Evolutionary conservation across 2,888 invertebrate genomes (phyloP).

Genomic region (Allophyes oxyacanthae): DNA sequence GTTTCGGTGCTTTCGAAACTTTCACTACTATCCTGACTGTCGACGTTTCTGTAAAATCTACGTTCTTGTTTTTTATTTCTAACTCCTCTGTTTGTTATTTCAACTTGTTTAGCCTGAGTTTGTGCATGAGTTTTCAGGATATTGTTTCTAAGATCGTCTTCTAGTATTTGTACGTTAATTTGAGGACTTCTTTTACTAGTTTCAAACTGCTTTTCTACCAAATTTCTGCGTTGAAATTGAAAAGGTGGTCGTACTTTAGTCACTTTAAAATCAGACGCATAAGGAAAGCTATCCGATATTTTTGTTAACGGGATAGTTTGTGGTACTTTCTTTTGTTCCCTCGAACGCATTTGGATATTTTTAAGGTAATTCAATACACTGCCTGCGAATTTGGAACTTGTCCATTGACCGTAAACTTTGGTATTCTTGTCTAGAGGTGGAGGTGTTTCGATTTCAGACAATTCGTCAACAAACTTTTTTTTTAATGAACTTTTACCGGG

Average conservation of each 20-base stretch:
- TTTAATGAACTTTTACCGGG: conserved; percentile 15
- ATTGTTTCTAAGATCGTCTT: conserved; percentile 70
- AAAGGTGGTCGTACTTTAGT: conserved; percentile 68
- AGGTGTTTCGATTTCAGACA: conserved; percentile 72
- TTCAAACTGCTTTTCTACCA: conserved; percentile 64
- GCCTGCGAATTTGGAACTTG: conserved; percentile 78
- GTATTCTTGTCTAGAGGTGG: conserved; percentile 67
- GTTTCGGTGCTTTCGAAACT: conserved; percentile 44
- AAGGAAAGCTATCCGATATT: conserved; percentile 75
- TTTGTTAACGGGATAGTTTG: conserved; percentile 74
- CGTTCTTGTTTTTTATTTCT: conserved; percentile 55
- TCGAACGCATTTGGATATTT: conserved; percentile 71
- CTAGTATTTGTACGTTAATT: conserved; percentile 78
- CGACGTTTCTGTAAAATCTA: conserved; percentile 68
- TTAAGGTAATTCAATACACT: conserved; percentile 81
- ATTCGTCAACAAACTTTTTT: conserved; percentile 46
- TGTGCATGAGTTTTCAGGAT: conserved; percentile 73
- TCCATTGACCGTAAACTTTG: conserved; percentile 80
- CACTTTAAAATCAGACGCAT: conserved; percentile 74
- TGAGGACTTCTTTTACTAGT: conserved; percentile 70
- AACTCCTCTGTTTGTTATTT: conserved; percentile 73
- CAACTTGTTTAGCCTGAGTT: conserved; percentile 68
- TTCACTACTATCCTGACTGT: conserved; percentile 52
- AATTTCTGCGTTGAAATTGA: conserved; percentile 69
- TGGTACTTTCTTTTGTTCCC: conserved; percentile 68